Base-by-base conservation (phyloP, 1,140 invertebrate genomes). In the Formica selysi region DNA sequence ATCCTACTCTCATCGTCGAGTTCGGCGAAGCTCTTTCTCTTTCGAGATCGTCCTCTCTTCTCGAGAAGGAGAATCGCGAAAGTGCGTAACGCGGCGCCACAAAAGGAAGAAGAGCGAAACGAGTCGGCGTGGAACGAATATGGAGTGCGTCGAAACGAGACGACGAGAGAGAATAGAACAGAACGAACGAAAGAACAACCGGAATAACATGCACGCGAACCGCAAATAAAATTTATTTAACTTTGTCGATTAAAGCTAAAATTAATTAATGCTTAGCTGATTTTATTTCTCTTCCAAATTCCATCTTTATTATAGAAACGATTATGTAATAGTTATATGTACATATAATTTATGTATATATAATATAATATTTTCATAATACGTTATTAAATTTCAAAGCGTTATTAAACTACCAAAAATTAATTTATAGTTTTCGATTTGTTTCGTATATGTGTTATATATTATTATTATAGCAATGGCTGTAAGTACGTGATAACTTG, bases 51-150 rank as follows among this genome's bases (percentile, higher is more conserved):
- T 74, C 51, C 79, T 81, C 67, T 38, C 73, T 68, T 38, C 38
- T 73, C 38, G 26, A 59, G 67, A 2, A 59, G 67, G 54, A 81
- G 79, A 61, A 74, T 83, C 79, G 68, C 68, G 54, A 73, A 73
- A 83, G 79, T 61, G 79, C 79, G 79, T 83, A 74, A 83, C 68
- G 54, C 54, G 54, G 79, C 79, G 79, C 68, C 68, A 61, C 67
- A 83, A 83, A 83, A 74, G 68, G 79, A 83, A 83, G 79, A 83
- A 48, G 68, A 73, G 54, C 54, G 54, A 71, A 73, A 73, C 79
- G 22, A 83, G 67, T 83, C 79, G 79, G 11, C 54, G 68, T 29
- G 19, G 67, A 73, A 26, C 68, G 38, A 83, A 83, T 73, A 73
- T 83, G 79, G 68, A 83, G 79, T 62, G 68, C 79, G 32, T 83